Base-by-base conservation (phyloP, 2,797 vertebrate genomes). In the Sebastes melanostomus region DNA sequence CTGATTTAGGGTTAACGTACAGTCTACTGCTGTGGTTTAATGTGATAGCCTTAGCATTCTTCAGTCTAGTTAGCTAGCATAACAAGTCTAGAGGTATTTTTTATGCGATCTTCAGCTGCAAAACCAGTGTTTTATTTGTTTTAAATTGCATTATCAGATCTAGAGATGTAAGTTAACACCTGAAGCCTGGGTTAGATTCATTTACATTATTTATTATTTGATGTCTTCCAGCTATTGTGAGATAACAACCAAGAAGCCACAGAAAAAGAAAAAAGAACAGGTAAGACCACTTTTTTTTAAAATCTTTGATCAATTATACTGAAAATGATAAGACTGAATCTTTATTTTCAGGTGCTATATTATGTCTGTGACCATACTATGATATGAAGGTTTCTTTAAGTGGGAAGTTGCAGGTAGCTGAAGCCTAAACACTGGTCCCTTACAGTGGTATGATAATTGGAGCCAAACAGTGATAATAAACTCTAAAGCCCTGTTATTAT, bases 161-260 rank as follows among this genome's bases (percentile, higher is more conserved):
- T 42, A 42, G 13, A 42, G 38, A 52, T 8, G n/a, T 12, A 46
- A 18, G 16, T 46, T 29, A 32, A 2, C 29, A 75, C 27, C 60
- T 14, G 14, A 62, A 25, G 12, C 16, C 32, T 22, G 20, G 18
- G n/a, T 63, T 70, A 62, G 8, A 84, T 1, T 80, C 0, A 55
- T 46, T 82, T 8, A 42, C 22, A 30, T 56, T 8, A 27, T 50
- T 63, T 60, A 9, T 71, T 32, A 18, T 42, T 68, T 68, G 61
- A 65, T 88, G 46, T 65, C 83, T 93, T 63, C 60, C 89, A 97
- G 96, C 82, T 97, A 95, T 74, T 82, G 54, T 87, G 88, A 94
- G 63, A 96, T 92, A 88, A 85, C 90, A 86, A 82, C 89, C 83
- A 93, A 94, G 89, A 97, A 93, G 83, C 94, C 95, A 63, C 32